Conservation (phyloP, 2,797 vertebrate species). For the Craterocephalus amniculus region DNA sequence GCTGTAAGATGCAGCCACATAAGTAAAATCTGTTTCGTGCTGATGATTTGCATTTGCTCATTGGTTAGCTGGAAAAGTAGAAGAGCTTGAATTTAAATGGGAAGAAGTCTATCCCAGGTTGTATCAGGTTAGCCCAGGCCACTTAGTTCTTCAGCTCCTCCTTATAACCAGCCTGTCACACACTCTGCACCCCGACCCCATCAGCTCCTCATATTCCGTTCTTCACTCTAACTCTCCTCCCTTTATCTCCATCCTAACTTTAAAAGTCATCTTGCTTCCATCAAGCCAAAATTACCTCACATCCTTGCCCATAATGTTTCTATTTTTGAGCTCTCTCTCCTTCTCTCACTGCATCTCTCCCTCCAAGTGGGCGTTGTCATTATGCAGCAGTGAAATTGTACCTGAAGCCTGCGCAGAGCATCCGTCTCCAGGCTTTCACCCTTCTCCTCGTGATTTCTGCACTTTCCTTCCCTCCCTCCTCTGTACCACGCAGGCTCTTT, state of each 20-base stretch:
- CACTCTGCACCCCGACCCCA: constrained; percentile 33
- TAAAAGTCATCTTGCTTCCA: constrained; percentile 14
- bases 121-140: constrained; percentile 56
- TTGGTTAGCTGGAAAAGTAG: constrained; percentile 6
- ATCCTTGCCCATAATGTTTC: constrained; percentile 5
- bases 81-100: constrained; percentile 20
- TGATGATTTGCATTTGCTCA: constrained; percentile 34
- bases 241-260: constrained; percentile 32
- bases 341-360: constrained; percentile 12
- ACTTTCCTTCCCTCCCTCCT: constrained; percentile 10
- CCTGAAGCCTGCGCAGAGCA: constrained; percentile 38
- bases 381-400: constrained; percentile 52
- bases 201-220: constrained; percentile 20
- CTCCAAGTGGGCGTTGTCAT: constrained; percentile 48
- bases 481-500: constrained; percentile 44
- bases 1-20: constrained; percentile 4
- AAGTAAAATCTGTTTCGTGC: constrained; percentile 10
- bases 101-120: constrained; percentile 18
- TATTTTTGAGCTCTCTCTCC: constrained; percentile 17
- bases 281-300: constrained; percentile 28
- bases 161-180: constrained; percentile 37
- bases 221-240: constrained; percentile 14
- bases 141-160: constrained; percentile 31
- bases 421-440: constrained; percentile 34
- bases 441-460: constrained; percentile 22